Evolutionary conservation across 2,888 invertebrate species (phyloP), one percentile per base, ranked within the genome.

Genomic region (Gandaritis pyraliata): DNA sequence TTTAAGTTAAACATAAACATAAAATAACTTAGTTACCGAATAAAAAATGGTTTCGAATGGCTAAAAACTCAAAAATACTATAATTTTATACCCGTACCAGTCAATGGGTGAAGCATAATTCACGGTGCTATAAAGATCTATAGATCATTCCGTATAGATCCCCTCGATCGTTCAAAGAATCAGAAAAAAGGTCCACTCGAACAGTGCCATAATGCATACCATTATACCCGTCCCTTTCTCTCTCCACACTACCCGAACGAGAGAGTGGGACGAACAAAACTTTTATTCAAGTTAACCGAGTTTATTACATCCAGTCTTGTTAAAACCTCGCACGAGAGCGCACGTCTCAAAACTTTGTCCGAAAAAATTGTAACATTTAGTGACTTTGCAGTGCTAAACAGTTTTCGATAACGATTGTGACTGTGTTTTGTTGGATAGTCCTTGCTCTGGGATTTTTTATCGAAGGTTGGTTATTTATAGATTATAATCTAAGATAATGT

Each of bases 141-240:
- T 87, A 86, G 81, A 86, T 86, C 84, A 79, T 85, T 66, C 30
- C 54, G 59, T 70, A 86, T 84, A 86, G 84, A 87, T 85, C 84
- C 74, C 68, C 73, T 75, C 73, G 82, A 84, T 83, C 84, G 80
- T 88, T 90, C 89, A 88, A 86, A 88, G 89, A 87, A 87, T 89
- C 83, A 85, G 81, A 86, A 88, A 90, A 90, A 88, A 87, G 81
- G 77, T 78, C 77, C 73, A 83, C 75, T 75, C 78, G 76, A 78
- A 81, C 79, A 70, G 77, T 72, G 80, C 86, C 85, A 86, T 86
- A 87, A 88, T 86, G 91, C 90, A 90, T 90, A 85, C 90, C 90
- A 86, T 83, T 89, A 77, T 85, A 74, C 65, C 82, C 61, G 52
- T 86, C 85, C 68, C 79, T 1, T 55, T 88, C 76, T 11, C 10